Conservation (phyloP, 1,140 invertebrate species). For the Zaprionus taronus region DNA sequence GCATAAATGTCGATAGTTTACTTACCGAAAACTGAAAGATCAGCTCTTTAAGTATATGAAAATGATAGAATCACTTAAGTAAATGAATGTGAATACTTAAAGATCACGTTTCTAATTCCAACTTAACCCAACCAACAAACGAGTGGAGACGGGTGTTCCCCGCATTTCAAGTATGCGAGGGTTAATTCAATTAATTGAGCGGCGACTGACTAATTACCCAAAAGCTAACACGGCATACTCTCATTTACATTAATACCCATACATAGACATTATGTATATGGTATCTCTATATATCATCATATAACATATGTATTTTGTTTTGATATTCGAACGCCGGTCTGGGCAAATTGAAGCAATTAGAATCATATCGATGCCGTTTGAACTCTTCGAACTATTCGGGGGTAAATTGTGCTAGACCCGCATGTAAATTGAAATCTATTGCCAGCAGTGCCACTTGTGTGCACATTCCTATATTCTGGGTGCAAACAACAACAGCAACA, state of each 20-base stretch:
- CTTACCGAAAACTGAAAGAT: no score
- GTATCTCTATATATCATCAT: background rate
- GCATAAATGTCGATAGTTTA: no score
- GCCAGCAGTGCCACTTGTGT: constrained; percentile 6
- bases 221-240: background rate
- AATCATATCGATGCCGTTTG: constrained; percentile 66
- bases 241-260: background rate
- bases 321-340: background rate
- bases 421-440: constrained; percentile 23
- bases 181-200: constrained; percentile 27
- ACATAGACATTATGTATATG: background rate
- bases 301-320: background rate
- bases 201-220: constrained; percentile 12
- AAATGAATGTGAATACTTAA: no score
- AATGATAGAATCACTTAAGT: no score
- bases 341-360: constrained; percentile 45
- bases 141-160: background rate
- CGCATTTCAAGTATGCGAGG: background rate
- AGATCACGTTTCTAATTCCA: background rate
- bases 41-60: no score
- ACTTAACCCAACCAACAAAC: background rate
- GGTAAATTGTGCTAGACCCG: constrained; percentile 24
- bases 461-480: constrained; percentile 20
- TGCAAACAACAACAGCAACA: constrained; percentile 42
- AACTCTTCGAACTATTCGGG: constrained; percentile 62